Evolutionary conservation across 2,797 vertebrate genomes (phyloP), one percentile per base, ranked within the genome.

Genomic region (Enteromius radiatus): DNA sequence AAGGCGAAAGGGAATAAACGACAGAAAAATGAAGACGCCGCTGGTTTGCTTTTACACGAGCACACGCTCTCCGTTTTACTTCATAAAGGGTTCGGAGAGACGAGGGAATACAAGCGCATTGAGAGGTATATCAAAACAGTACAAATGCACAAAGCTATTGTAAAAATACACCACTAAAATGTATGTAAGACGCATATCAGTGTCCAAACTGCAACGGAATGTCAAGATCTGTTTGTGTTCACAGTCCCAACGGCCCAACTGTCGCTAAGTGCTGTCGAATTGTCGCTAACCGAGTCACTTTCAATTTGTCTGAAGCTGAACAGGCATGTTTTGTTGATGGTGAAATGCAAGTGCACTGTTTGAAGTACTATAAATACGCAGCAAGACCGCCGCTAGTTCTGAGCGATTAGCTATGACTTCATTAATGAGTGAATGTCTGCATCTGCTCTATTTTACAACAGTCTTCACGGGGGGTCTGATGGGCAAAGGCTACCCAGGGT

Each of bases 401-500:
- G 17, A 82, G 19, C 52, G 68, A 78, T 79, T 74, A 73, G 45
- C 68, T 67, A 77, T 19, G 76, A 73, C 82, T 84, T 84, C 68
- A 78, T 84, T 67, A 71, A 68, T 68, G 36, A 59, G 69, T 4
- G 74, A 69, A 52, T 10, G 43, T 61, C 36, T 47, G 69, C 38
- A 61, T 73, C 68, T 64, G 67, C 52, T 61, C 56, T 43, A 38
- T 67, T 36, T 63, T 85, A 84, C 69, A 85, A 81, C 36, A 54
- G 84, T 83, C 80, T 84, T 69, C 71, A 80, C n/a, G 67, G 74
- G 82, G 82, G 85, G 82, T 88, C 86, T 87, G 76, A 81, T 84
- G 86, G 85, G 86, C 81, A 78, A 84, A 89, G 45, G 61, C 80
- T 84, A 76, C 86, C 89, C 89, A 87, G 83, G 84, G 85, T 90